Evolutionary conservation across 2,797 vertebrate genomes (phyloP), one percentile per base, ranked within the genome.

Genomic region (Squalus acanthias): DNA sequence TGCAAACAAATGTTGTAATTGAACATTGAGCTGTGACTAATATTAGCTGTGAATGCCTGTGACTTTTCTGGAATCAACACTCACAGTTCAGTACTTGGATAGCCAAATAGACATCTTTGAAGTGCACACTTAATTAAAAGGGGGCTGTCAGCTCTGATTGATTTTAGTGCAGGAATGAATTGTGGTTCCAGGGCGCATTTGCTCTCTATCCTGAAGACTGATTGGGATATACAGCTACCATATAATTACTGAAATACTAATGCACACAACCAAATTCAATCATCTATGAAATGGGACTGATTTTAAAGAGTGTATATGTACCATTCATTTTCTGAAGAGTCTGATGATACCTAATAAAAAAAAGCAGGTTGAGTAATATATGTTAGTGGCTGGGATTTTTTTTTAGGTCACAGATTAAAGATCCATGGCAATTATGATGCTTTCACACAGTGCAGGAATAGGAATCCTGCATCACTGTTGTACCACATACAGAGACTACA

Each of bases 131-230:
- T 74, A 95, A 72, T 74, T 60, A 72, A 95, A 53, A 74, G 50
- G 24, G 70, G 50, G 24, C 53, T 95, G 94, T 95, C 70, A 95
- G 50, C 94, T 95, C 7, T 95, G 94, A 95, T 60, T 95, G 70
- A 95, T 95, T 74, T 60, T 33, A 95, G 50, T 95, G 70, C 46
- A 74, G 29, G 70, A 95, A 74, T 95, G 50, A 95, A 95, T 74
- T 76, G 94, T 29, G 46, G 46, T 29, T 95, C 94, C 39, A 24
- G 26, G 70, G 50, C 7, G 46, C 94, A 95, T 95, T 95, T 95
- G 29, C 94, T 91, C 88, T 29, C 13, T 9, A 63, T 63, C 88
- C 70, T 53, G 13, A 74, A 95, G 67, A 91, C 4, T 57, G 17
- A 33, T 26, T 50, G 53, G 94, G 24, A 74, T 95, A 29, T 95